Conservation (phyloP, 2,888 invertebrate genomes). For the Hypena proboscidalis region DNA sequence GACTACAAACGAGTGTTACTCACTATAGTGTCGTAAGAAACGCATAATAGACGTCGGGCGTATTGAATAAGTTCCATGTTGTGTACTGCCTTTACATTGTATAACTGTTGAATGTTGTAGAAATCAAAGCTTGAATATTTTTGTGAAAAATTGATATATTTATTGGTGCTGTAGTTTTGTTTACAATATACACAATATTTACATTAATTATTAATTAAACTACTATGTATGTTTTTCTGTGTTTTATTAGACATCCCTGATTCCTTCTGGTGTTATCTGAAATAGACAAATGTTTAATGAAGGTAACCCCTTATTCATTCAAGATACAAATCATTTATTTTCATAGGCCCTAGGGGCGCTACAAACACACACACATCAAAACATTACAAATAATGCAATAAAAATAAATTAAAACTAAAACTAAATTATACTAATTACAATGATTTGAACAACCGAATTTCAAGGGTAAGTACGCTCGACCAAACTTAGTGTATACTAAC, state of each 20-base stretch:
- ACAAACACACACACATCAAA: no score
- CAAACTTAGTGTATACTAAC: no score
- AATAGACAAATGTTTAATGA: no score
- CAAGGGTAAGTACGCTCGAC: no score
- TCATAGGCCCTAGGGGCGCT: no score
- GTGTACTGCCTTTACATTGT: conserved; percentile 76
- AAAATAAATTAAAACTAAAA: no score
- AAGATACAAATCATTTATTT: no score
- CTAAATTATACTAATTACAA: no score
- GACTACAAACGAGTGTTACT: conserved; percentile 89
- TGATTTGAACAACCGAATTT: no score
- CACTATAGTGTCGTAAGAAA: conserved; percentile 78
- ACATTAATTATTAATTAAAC: conserved; percentile 77
- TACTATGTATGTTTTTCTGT: conserved; percentile 70
- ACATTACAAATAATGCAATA: no score
- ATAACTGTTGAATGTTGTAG: conserved; percentile 73
- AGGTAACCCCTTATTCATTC: no score
- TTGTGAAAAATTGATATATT: conserved; percentile 81
- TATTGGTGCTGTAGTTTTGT: conserved; percentile 84
- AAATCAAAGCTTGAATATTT: conserved; percentile 80
- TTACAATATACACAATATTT: conserved; percentile 70
- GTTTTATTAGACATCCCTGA: conserved; percentile 73
- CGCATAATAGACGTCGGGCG: conserved; percentile 57
- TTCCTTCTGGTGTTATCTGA: conserved; percentile 80
- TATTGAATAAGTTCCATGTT: conserved; percentile 48